These are phyloP conservation scores for Leptosomus discolor DNA, from an alignment of 2,113 vertebrate genomes.

Conservation along the genomic window DNA sequence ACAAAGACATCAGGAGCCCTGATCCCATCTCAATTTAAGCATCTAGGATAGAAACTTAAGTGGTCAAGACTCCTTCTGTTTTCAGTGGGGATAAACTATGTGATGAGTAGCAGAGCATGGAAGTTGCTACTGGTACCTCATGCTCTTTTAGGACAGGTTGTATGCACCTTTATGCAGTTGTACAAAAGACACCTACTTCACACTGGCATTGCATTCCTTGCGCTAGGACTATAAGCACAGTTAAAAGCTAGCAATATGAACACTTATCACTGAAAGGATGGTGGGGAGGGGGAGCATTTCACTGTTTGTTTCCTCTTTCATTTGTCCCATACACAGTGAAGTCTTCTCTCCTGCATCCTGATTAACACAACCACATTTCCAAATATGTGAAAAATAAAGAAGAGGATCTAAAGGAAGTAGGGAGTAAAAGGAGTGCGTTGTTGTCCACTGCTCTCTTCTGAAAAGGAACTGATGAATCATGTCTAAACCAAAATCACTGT, in stretches of 20 bases:
- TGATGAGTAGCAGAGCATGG: neutral
- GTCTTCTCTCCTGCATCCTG: neutral
- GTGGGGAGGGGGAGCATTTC: rapidly evolving
- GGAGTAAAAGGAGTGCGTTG: rapidly evolving
- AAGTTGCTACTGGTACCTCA: neutral
- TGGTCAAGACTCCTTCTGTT: neutral
- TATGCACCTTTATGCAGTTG: neutral
- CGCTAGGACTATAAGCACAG: neutral
- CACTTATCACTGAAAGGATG: rapidly evolving
- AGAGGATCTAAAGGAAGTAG: neutral
- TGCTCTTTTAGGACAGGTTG: neutral
- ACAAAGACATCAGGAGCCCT: neutral
- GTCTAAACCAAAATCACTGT: neutral
- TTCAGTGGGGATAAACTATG: neutral
- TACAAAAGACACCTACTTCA: neutral
- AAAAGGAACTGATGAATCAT: neutral
- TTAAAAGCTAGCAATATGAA: neutral
- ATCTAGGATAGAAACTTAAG: neutral
- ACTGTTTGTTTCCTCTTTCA: neutral
- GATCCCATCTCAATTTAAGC: neutral
- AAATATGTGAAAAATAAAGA: neutral
- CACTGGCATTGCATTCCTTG: neutral
- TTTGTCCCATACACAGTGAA: neutral
- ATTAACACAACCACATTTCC: neutral
- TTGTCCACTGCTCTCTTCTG: neutral